Conservation (phyloP, 2,113 vertebrate genomes). For the Psilopsiagon aymara region DNA sequence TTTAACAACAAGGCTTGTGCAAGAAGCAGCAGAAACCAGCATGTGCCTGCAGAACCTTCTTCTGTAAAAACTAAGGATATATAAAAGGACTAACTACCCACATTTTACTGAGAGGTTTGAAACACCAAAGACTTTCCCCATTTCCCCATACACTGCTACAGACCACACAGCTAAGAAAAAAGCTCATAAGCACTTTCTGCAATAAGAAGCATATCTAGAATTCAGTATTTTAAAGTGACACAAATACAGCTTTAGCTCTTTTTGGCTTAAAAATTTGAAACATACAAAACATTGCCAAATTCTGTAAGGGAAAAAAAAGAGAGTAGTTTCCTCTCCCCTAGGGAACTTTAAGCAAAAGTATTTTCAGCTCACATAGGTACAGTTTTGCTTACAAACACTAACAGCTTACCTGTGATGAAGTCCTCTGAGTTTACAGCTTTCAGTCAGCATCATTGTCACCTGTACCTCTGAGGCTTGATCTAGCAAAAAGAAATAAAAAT, state of each 20-base stretch:
- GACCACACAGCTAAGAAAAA: background rate
- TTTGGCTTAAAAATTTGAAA: background rate
- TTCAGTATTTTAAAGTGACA: background rate
- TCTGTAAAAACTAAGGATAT: background rate
- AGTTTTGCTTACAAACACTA: background rate
- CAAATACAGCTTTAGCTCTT: background rate
- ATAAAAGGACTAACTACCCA: background rate
- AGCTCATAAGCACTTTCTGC: background rate
- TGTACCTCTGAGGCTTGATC: constrained; percentile 97
- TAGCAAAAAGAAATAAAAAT: constrained; percentile 44
- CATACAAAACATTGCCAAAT: background rate
- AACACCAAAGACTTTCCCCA: background rate
- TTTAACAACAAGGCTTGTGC: background rate
- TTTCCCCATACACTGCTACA: background rate
- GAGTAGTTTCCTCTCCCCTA: background rate
- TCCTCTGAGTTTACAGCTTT: constrained; percentile 96
- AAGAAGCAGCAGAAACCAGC: background rate
- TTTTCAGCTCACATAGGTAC: background rate
- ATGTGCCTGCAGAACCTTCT: background rate
- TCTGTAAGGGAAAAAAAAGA: background rate
- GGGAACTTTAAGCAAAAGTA: background rate
- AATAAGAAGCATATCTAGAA: background rate
- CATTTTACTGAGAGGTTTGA: background rate
- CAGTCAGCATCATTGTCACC: constrained; percentile 99
- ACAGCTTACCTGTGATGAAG: constrained; percentile 93